Evolutionary conservation across 2,888 invertebrate genomes (phyloP).

Genomic region (Lepeophtheirus nordmannii): DNA sequence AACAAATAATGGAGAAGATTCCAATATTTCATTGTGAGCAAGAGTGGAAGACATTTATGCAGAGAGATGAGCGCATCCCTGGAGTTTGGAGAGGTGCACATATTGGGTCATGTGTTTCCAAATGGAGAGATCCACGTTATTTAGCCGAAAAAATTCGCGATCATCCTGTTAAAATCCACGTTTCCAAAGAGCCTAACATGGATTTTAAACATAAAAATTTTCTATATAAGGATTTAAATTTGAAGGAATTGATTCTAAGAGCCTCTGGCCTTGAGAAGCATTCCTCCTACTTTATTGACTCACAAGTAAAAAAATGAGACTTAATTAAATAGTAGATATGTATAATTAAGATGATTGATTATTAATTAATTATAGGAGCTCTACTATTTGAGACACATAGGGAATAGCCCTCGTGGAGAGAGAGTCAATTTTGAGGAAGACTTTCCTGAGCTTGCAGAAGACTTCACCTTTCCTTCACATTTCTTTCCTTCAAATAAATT

Average conservation of each 20-base stretch:
- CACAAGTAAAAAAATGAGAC: slow-evolving; percentile 20
- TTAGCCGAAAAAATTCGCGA: slow-evolving; percentile 33
- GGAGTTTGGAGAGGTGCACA: background rate
- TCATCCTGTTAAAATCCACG: slow-evolving; percentile 39
- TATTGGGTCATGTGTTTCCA: slow-evolving; percentile 36
- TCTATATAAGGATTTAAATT: slow-evolving; percentile 37
- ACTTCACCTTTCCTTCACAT: slow-evolving; percentile 35
- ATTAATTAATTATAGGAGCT: slow-evolving; percentile 26
- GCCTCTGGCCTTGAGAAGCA: slow-evolving; percentile 30
- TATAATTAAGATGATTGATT: no score
- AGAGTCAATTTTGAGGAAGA: slow-evolving; percentile 38
- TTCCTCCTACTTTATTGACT: slow-evolving; percentile 31
- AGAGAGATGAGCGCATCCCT: background rate
- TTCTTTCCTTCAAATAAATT: slow-evolving; percentile 35
- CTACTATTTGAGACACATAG: slow-evolving; percentile 36
- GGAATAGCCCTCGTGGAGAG: slow-evolving; percentile 38
- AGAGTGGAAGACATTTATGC: background rate
- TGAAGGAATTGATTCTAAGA: slow-evolving; percentile 35
- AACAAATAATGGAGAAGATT: background rate
- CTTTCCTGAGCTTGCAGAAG: slow-evolving; percentile 37
- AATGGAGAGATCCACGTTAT: slow-evolving; percentile 38
- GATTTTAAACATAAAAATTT: slow-evolving; percentile 42
- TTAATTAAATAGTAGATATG: background rate
- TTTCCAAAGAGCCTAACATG: slow-evolving; percentile 35
- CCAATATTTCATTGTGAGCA: background rate